Evolutionary conservation across 2,113 vertebrate species (phyloP), one percentile per base, ranked within the genome.

Genomic region (Loxodonta africana): DNA sequence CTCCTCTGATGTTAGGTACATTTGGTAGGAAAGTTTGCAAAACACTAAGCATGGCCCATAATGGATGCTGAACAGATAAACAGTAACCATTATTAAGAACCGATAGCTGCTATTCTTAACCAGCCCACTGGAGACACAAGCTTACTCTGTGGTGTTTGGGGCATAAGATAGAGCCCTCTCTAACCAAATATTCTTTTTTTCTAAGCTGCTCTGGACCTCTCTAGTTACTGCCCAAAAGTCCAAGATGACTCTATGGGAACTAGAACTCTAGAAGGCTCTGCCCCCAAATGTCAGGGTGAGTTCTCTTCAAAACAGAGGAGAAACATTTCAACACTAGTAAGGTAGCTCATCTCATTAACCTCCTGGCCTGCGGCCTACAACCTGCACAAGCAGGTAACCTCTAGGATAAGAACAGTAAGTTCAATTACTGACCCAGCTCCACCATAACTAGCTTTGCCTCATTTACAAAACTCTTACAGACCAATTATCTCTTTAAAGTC

Each of bases 21-120:
- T 57, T 57, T 80, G 67, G 62, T 74, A 96, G 30, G 84, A 44
- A 94, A 88, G 65, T 90, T 93, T 93, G 69, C 71, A 97, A 82
- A 87, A 83, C 71, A 83, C 8, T 48, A 44, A 44, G n/a, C 77
- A 69, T 90, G 73, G 46, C 81, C 65, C 67, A 53, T 73, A 91
- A 86, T 44, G 33, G 80, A 77, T 71, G 48, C 28, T 87, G 46
- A 87, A 92, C 62, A 81, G 88, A 65, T 28, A 65, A 57, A 88
- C 3, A 84, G 33, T 65, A 95, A 71, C 48, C 63, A 57, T 53
- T 88, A 81, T 1, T 76, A 12, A 23, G 84, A 78, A 90, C 1
- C 57, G 37, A 63, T 9, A 91, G 23, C 44, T 90, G 21, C 83
- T 60, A 67, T 88, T 84, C 76, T 46, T 87, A 93, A 60, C 6